Evolutionary conservation across 92 coral and sea anemone species (phyloP).

Genomic region (Umimayanthus kanabou): DNA sequence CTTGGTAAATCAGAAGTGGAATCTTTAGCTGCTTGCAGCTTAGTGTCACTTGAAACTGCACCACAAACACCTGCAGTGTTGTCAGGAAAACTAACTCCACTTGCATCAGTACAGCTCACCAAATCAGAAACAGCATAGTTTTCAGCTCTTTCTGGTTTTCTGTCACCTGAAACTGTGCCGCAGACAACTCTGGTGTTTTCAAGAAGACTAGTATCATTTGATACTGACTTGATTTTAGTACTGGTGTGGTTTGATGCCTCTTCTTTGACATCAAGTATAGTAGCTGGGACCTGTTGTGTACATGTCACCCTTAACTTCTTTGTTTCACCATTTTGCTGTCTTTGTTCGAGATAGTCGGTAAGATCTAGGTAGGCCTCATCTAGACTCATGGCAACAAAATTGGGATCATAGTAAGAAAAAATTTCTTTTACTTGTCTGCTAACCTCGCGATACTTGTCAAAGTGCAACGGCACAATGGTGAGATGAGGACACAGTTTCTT

Average conservation of each 20-base stretch:
- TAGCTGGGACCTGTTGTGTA: not conserved
- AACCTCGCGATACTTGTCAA: constrained; percentile 77
- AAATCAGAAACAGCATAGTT: not conserved
- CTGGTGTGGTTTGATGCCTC: not conserved
- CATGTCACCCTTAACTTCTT: not conserved
- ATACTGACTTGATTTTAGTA: not conserved
- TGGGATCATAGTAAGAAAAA: constrained; percentile 81
- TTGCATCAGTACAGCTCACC: not conserved
- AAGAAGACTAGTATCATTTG: not conserved
- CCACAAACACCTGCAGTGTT: no score
- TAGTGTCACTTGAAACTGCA: no score
- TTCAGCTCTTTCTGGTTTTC: not conserved
- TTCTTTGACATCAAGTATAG: not conserved
- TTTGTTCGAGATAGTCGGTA: constrained; percentile 74
- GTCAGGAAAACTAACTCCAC: not conserved
- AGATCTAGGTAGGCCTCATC: constrained; percentile 97
- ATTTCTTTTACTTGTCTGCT: constrained; percentile 80
- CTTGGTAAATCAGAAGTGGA: not conserved
- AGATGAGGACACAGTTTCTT: constrained; percentile 95
- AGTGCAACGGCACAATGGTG: constrained; percentile 76
- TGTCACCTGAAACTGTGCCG: not conserved
- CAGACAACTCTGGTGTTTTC: not conserved
- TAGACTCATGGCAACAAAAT: constrained; percentile 83
- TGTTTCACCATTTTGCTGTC: constrained; percentile 40
- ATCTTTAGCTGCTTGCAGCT: not conserved